Percentiles rank a stretch among this genome's conserved stretches.
phyloP scores from a whole-genome alignment of 64 coral and sea anemone species.

The Trachythela sp. region DNA sequence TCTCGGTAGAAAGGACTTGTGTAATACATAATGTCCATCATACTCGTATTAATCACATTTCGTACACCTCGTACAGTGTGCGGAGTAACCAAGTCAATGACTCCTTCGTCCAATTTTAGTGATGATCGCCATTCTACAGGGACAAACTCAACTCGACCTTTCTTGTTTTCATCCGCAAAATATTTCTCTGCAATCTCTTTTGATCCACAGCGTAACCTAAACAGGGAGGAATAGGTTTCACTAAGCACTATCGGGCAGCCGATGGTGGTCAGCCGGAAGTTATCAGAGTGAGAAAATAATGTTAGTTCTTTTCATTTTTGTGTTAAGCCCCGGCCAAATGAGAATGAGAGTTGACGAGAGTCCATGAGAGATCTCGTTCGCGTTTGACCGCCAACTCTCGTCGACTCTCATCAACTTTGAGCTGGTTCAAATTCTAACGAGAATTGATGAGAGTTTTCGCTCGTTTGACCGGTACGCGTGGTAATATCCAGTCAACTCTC shows the following conservation, averaged over 20 bases:
- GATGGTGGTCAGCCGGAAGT: no score
- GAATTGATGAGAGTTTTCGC: no score
- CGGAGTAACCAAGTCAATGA: constrained; percentile 81
- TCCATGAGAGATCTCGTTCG: no score
- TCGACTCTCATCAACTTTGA: no score
- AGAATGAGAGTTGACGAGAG: no score
- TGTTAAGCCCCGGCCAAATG: no score
- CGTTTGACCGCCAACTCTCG: no score
- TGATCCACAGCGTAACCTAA: constrained; percentile 59
- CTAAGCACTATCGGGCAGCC: background rate
- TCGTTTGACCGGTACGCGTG: no score
- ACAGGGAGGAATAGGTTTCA: background rate
- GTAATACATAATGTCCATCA: constrained; percentile 99
- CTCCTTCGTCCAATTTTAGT: constrained; percentile 96
- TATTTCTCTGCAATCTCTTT: constrained; percentile 66
- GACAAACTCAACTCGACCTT: constrained; percentile 79
- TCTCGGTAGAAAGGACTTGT: constrained; percentile 98
- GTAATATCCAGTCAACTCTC: no score
- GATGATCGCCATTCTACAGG: constrained; percentile 95
- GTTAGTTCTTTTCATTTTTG: no score
- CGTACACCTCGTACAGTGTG: constrained; percentile 66
- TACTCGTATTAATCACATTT: constrained; percentile 87
- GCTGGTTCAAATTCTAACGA: no score
- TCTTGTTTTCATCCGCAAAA: constrained; percentile 40
- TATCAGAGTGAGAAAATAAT: no score